Percentiles rank a stretch among this genome's conserved stretches.
Conservation (phyloP, 2,888 invertebrate genomes). For the Temnothorax rugatulus region DNA sequence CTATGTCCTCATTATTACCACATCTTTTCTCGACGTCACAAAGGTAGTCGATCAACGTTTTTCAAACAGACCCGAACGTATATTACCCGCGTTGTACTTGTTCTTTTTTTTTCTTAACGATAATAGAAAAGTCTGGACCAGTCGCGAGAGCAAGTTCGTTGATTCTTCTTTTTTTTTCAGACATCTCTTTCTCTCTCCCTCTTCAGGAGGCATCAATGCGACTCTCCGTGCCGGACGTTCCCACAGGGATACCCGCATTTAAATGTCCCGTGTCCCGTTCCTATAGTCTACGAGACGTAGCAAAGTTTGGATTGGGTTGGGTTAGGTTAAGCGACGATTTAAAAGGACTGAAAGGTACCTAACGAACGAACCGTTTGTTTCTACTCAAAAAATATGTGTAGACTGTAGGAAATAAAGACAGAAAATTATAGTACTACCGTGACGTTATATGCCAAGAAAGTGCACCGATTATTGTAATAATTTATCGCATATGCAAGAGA, state of each 20-base stretch:
- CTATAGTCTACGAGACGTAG: conserved; percentile 57
- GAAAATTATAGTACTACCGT: background rate
- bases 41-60: conserved; percentile 35
- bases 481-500: background rate
- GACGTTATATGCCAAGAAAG: background rate
- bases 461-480: background rate
- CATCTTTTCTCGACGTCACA: conserved; percentile 16
- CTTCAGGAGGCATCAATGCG: conserved; percentile 60
- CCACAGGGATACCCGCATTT: conserved; percentile 80
- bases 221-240: conserved; percentile 75
- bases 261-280: conserved; percentile 79
- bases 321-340: conserved; percentile 73
- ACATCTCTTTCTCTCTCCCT: conserved; percentile 21
- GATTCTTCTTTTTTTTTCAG: conserved; percentile 68
- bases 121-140: conserved; percentile 67
- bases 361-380: conserved; percentile 39
- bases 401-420: background rate
- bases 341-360: conserved; percentile 64
- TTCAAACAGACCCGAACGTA: conserved; percentile 19
- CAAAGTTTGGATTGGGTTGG: conserved; percentile 53
- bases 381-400: background rate
- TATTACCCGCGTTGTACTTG: conserved; percentile 47
- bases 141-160: conserved; percentile 74
- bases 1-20: conserved; percentile 4
- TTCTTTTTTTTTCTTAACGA: conserved; percentile 53